These are phyloP conservation scores for Macaria notata DNA, from an alignment of 2,888 invertebrate species.

Conservation along the genomic window DNA sequence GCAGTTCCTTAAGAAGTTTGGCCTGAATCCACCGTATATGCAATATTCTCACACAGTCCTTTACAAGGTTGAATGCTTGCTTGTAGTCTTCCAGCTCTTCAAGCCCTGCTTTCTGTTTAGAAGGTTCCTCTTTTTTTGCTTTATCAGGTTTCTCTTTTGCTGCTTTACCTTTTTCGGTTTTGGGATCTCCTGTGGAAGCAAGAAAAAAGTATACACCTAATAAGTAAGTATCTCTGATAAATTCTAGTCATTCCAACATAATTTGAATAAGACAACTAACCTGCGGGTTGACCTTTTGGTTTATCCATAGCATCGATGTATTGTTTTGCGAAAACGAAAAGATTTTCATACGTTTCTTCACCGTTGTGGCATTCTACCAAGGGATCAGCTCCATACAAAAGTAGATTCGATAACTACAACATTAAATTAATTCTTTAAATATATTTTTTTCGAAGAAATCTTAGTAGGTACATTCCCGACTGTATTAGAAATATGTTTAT, in stretches of 20 bases:
- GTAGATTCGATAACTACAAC: slow-evolving; percentile 58
- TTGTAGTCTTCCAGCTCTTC: slow-evolving; percentile 54
- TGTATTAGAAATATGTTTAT: too few species aligned
- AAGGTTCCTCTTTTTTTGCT: slow-evolving; percentile 41
- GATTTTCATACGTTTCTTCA: slow-evolving; percentile 49
- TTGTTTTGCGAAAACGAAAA: slow-evolving; percentile 55
- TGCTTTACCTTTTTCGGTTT: too few species aligned
- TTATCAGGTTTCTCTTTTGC: slow-evolving; percentile 39
- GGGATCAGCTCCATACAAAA: slow-evolving; percentile 66
- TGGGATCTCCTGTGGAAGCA: too few species aligned
- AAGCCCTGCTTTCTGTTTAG: slow-evolving; percentile 36
- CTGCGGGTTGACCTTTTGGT: slow-evolving; percentile 6
- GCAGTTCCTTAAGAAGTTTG: slow-evolving; percentile 55
- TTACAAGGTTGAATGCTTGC: slow-evolving; percentile 54
- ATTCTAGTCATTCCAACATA: too few species aligned
- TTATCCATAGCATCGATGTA: slow-evolving; percentile 31
- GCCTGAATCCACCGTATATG: slow-evolving; percentile 64
- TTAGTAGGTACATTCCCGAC: too few species aligned
- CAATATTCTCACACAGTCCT: slow-evolving; percentile 58
- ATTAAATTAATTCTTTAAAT: not conserved
- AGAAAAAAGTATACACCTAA: too few species aligned
- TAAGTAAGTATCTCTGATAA: too few species aligned
- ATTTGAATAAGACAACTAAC: not conserved
- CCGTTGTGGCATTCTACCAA: slow-evolving; percentile 54
- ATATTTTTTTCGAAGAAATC: too few species aligned